Conservation (phyloP, 2,113 vertebrate genomes). For the Agelaius tricolor region DNA sequence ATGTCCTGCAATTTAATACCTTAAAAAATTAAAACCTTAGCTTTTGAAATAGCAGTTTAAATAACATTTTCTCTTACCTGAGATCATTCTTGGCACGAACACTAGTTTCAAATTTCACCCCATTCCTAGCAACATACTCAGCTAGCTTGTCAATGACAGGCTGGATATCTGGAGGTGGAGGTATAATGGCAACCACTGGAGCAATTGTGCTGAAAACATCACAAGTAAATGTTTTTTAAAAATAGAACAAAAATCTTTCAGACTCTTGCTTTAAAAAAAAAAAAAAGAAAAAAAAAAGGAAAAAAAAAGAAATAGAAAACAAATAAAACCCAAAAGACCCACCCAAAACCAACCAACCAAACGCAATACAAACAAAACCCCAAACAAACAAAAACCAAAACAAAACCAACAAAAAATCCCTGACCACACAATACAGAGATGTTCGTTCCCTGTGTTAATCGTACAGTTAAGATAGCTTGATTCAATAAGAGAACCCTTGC, state of each 20-base stretch:
- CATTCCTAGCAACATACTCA: constrained; percentile 94
- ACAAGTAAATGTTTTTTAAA: background rate
- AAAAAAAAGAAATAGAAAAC: too few species aligned
- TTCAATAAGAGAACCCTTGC: rapidly evolving
- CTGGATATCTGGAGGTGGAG: constrained; percentile 94
- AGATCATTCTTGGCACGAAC: constrained; percentile 96
- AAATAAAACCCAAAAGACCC: too few species aligned
- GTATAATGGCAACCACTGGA: constrained; percentile 89
- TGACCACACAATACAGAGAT: background rate
- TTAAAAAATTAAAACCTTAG: background rate
- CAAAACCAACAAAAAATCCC: background rate
- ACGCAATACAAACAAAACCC: background rate
- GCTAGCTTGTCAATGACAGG: constrained; percentile 98
- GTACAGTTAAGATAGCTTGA: background rate
- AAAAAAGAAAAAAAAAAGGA: too few species aligned
- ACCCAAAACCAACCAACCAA: too few species aligned
- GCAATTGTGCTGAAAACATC: constrained; percentile 75
- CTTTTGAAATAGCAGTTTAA: background rate
- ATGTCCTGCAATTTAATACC: background rate
- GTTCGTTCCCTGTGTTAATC: background rate
- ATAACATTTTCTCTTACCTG: constrained; percentile 75
- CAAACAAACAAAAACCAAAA: background rate
- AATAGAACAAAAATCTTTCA: background rate
- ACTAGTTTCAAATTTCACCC: constrained; percentile 93
- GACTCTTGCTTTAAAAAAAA: background rate